These are phyloP conservation scores for Thalassoma bifasciatum DNA, from an alignment of 2,113 vertebrate species.

Conservation along the genomic window DNA sequence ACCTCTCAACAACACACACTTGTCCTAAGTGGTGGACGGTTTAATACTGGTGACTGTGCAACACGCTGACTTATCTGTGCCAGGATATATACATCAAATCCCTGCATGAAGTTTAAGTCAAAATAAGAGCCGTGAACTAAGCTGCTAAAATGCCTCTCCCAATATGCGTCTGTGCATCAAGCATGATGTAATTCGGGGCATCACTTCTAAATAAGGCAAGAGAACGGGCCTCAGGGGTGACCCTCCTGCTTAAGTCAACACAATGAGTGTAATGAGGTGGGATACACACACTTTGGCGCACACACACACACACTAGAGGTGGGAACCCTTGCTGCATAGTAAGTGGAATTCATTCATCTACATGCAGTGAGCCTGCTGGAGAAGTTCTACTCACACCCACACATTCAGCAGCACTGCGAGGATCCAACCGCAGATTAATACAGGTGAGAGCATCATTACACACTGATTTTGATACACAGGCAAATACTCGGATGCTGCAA, in stretches of 20 bases:
- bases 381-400: slow-evolving; percentile 67
- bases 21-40: slow-evolving; percentile 24
- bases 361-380: slow-evolving; percentile 62
- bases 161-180: slow-evolving; percentile 6
- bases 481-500: not conserved
- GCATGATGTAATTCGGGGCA: slow-evolving; percentile 59
- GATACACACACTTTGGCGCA: slow-evolving; percentile 23
- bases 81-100: slow-evolving; percentile 15
- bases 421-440: slow-evolving; percentile 15
- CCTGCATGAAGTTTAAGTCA: not conserved
- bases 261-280: slow-evolving; percentile 77
- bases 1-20: slow-evolving; percentile 37
- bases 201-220: slow-evolving; percentile 64
- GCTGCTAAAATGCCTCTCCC: slow-evolving; percentile 34
- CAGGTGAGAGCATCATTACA: slow-evolving; percentile 48
- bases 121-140: slow-evolving; percentile 13
- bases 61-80: slow-evolving; percentile 6
- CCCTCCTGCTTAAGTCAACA: slow-evolving; percentile 76
- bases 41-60: slow-evolving; percentile 15
- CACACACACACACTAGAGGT: slow-evolving; percentile 29
- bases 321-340: slow-evolving; percentile 70
- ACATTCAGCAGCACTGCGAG: slow-evolving; percentile 40
- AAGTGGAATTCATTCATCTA: slow-evolving; percentile 80
- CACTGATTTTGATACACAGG: not conserved
- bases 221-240: slow-evolving; percentile 64